Base-by-base conservation (phyloP, 2,888 invertebrate species). In the Andrena fulva region DNA sequence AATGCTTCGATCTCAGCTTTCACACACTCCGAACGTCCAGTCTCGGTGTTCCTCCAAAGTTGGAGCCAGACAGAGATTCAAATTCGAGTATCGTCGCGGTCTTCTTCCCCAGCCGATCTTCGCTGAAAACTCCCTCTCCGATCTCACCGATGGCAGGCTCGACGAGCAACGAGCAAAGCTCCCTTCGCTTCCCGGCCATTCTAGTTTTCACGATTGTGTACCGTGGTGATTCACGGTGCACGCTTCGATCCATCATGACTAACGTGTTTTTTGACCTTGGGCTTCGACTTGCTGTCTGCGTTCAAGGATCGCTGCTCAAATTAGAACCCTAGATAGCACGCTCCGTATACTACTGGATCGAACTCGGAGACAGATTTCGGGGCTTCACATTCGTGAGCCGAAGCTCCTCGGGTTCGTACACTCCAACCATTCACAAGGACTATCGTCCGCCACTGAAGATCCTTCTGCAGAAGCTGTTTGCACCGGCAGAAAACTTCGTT, bases 261-360 rank as follows among this genome's bases (percentile, higher is more conserved):
- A 66, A 80, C 80, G 80, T 80, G 80, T 80, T 80, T 80, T 80
- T 71, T 80, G 50, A 80, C 80, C 80, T 80, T 80, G 80, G 80
- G 64, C 35, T 75, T 20, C 52, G 66, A 66, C 80, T 70, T 33
- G 70, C 52, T 59, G 79, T 60, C 80, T 52, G 66, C 59, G 42
- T 59, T 70, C 80, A 79, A 79, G 79, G 70, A 80, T 80, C 66
- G 66, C 79, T 56, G 48, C 33, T 79, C 56, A 59, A 79, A 80
- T 80, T 79, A 66, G 64, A 70, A 59, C 48, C 35, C 71, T 33
- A 56, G 56, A 27, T 56, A 8, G 12, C 52, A 31, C 1, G 60
- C 42, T 33, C 31, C 48, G 24, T 60, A 31, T 62, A 27, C 27
- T 50, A 12, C 24, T 50, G 10, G 31, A 42, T 12, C 20, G 64